These are phyloP conservation scores for Drosophila mercatorum DNA, from an alignment of 2,888 invertebrate species.

Conservation along the genomic window DNA sequence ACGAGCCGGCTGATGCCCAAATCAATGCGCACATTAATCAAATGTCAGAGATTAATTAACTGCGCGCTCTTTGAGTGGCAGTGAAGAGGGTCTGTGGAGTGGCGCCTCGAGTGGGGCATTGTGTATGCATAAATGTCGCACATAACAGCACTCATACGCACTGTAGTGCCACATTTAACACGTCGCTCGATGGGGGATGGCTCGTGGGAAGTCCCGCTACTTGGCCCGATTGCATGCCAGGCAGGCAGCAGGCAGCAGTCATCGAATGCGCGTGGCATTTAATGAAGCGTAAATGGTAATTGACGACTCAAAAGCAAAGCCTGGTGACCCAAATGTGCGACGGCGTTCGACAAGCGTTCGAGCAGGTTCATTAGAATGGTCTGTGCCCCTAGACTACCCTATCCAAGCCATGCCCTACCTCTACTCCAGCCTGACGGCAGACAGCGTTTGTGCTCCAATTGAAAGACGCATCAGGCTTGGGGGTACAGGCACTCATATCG, in stretches of 20 bases:
- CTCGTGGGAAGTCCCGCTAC: slow-evolving; percentile 2
- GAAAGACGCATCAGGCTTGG: slow-evolving; percentile 34
- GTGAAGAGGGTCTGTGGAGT: slow-evolving; percentile 2
- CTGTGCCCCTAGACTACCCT: neutral
- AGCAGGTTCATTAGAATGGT: slow-evolving; percentile 72
- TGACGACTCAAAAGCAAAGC: slow-evolving; percentile 67
- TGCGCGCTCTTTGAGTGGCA: slow-evolving; percentile 15
- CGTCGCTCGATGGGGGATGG: slow-evolving; percentile 6
- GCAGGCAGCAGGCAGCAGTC: neutral
- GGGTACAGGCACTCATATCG: slow-evolving; percentile 57
- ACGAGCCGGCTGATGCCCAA: slow-evolving; percentile 37
- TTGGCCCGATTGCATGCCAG: slow-evolving; percentile 44
- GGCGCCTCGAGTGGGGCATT: slow-evolving; percentile 42
- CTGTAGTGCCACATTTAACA: slow-evolving; percentile 63
- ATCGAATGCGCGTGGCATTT: slow-evolving; percentile 58
- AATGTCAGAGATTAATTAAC: slow-evolving; percentile 72
- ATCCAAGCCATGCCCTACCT: neutral
- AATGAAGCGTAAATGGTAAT: slow-evolving; percentile 81
- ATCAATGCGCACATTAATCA: slow-evolving; percentile 75
- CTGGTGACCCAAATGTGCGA: slow-evolving; percentile 72
- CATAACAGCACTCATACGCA: slow-evolving; percentile 75
- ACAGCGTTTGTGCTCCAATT: slow-evolving; percentile 31
- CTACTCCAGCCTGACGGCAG: neutral
- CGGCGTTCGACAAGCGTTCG: slow-evolving; percentile 46
- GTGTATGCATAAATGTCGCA: slow-evolving; percentile 76